A percentile compares a stretch with the other conserved stretches of the same genome.
Evolutionary conservation across 2,113 vertebrate species (phyloP).

Genomic region (Alouatta palliata): DNA sequence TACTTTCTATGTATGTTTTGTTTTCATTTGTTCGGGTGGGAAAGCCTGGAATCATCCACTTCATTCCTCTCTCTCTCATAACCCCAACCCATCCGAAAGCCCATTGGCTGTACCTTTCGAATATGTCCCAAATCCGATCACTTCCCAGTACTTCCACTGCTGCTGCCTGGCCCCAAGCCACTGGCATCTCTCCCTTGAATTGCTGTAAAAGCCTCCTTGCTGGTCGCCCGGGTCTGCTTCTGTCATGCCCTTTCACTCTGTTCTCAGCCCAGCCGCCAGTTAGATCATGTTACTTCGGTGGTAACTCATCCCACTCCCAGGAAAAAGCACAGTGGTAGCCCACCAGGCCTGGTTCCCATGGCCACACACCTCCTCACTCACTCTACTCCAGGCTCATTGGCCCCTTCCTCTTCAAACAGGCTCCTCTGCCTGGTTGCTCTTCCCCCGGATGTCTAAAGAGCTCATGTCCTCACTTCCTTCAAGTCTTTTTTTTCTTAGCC

Average conservation of each 20-base stretch:
- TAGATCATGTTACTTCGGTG: accelerated
- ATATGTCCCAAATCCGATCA: not conserved
- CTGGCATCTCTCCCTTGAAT: not conserved
- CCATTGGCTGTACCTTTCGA: not conserved
- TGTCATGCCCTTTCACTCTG: not conserved
- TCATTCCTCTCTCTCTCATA: not conserved
- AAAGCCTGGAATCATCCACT: not conserved
- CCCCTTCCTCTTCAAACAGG: not conserved
- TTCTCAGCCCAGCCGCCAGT: not conserved
- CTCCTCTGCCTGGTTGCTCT: not conserved
- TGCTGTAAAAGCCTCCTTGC: not conserved
- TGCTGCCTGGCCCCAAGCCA: not conserved
- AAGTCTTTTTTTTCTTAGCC: not conserved
- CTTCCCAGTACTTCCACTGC: not conserved
- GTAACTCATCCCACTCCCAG: not conserved
- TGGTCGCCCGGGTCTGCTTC: not conserved
- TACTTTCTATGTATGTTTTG: not conserved
- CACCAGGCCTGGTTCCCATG: not conserved
- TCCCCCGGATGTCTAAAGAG: not conserved
- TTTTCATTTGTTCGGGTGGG: not conserved
- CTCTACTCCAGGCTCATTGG: not conserved
- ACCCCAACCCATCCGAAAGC: not conserved
- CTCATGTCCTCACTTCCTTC: not conserved
- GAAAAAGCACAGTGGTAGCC: not conserved
- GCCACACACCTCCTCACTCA: not conserved